Percentiles rank a stretch among this genome's conserved stretches.
Conservation (phyloP, 2,113 vertebrate species). For the Menidia beryllina region DNA sequence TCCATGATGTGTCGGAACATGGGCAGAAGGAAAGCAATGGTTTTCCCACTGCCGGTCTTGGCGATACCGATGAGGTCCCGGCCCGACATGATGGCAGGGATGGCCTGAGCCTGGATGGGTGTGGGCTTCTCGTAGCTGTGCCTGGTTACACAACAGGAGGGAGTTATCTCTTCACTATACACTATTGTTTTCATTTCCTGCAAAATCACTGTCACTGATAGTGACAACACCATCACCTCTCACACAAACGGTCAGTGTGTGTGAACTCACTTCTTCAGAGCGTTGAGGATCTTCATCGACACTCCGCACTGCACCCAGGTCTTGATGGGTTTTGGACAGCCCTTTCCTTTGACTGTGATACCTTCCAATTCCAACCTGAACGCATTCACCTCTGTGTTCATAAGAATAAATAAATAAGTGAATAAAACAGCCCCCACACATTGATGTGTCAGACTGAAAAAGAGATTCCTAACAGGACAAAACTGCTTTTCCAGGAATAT, state of each 20-base stretch:
- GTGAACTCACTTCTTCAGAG: constrained; percentile 92
- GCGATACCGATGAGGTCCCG: constrained; percentile 97
- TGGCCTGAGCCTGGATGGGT: constrained; percentile 96
- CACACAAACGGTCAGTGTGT: not conserved
- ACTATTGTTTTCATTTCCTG: not conserved
- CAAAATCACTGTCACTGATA: not conserved
- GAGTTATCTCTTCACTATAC: not conserved
- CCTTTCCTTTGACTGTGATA: constrained; percentile 95
- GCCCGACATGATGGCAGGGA: constrained; percentile 96
- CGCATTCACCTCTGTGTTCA: constrained; percentile 86
- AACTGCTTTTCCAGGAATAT: not conserved
- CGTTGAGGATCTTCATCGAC: constrained; percentile 97
- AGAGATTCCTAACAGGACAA: not conserved
- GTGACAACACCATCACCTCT: not conserved
- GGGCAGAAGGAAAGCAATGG: constrained; percentile 96
- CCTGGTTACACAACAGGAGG: constrained; percentile 68
- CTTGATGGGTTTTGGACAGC: constrained; percentile 97
- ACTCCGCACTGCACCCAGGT: constrained; percentile 99
- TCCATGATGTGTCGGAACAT: constrained; percentile 99
- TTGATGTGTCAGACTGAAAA: not conserved
- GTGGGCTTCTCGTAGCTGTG: constrained; percentile 97
- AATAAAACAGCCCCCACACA: too few species aligned
- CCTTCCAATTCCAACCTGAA: constrained; percentile 95
- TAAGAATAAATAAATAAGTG: too few species aligned
- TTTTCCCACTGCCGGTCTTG: constrained; percentile 98